Conservation (phyloP, 1,140 invertebrate species). For the Drosophila bocqueti region DNA sequence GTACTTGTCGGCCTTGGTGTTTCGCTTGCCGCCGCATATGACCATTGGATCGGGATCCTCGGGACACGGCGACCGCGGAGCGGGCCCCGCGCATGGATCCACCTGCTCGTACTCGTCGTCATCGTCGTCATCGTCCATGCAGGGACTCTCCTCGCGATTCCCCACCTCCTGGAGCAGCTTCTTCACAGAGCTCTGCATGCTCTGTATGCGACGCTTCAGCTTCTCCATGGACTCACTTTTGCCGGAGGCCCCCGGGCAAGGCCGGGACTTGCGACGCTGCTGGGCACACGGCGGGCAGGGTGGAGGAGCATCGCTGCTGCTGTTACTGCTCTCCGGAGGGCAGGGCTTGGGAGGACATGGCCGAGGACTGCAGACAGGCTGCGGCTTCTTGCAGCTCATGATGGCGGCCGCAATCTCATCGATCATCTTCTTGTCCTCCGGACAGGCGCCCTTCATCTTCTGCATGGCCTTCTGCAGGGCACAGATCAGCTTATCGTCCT, state of each 20-base stretch:
- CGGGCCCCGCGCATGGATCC: slow-evolving; percentile 7
- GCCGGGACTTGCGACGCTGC: slow-evolving; percentile 5
- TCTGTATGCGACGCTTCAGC: slow-evolving; percentile 66
- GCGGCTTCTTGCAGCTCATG: slow-evolving; percentile 46
- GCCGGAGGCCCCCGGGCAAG: background rate
- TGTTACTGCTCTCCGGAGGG: slow-evolving; percentile 41
- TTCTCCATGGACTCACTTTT: slow-evolving; percentile 70
- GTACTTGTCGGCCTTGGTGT: slow-evolving; percentile 74
- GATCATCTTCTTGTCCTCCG: slow-evolving; percentile 76
- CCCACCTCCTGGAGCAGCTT: slow-evolving; percentile 69
- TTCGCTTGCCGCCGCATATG: slow-evolving; percentile 72
- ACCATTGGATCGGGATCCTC: slow-evolving; percentile 72
- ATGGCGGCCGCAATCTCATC: slow-evolving; percentile 72
- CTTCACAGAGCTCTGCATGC: slow-evolving; percentile 73
- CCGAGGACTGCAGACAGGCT: slow-evolving; percentile 44
- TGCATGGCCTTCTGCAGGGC: slow-evolving; percentile 72
- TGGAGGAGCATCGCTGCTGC: background rate
- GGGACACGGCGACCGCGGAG: slow-evolving; percentile 42
- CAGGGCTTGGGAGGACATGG: slow-evolving; percentile 27
- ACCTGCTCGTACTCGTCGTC: slow-evolving; percentile 8
- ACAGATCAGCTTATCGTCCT: slow-evolving; percentile 61
- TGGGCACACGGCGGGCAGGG: slow-evolving; percentile 1
- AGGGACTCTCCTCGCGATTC: slow-evolving; percentile 18
- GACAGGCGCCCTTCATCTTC: slow-evolving; percentile 79
- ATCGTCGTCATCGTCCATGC: slow-evolving; percentile 2